Evolutionary conservation across 2,113 vertebrate species (phyloP).

Genomic region (Calyptommatus sinebrachiatus): DNA sequence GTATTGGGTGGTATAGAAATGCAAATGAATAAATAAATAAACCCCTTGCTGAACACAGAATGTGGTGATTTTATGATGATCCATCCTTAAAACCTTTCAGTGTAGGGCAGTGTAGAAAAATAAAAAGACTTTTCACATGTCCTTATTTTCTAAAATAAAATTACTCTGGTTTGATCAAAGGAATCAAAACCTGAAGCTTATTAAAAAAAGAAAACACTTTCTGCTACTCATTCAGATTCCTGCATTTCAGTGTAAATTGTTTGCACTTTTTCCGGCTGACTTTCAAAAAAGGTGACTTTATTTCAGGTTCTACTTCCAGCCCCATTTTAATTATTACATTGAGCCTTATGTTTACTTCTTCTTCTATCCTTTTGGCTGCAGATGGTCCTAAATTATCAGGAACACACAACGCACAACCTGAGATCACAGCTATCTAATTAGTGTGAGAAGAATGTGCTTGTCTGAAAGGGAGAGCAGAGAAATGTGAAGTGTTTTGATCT

Average conservation of each 20-base stretch:
- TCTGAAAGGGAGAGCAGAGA: not conserved
- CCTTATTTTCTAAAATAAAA: constrained; percentile 17
- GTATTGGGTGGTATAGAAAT: no score
- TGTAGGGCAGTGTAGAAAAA: not conserved
- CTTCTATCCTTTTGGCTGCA: constrained; percentile 43
- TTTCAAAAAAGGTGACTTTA: constrained; percentile 15
- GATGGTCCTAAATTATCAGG: constrained; percentile 53
- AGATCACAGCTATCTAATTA: not conserved
- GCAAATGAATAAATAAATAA: no score
- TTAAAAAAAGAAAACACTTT: not conserved
- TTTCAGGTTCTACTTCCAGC: not conserved
- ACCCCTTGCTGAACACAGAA: no score
- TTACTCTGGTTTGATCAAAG: constrained; percentile 18
- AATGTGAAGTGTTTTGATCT: not conserved
- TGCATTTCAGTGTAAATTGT: not conserved
- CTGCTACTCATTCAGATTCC: constrained; percentile 18
- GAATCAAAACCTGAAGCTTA: constrained; percentile 32
- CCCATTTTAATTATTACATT: not conserved
- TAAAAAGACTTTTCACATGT: not conserved
- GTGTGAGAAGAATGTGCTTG: not conserved
- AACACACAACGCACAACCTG: not conserved
- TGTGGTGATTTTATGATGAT: no score
- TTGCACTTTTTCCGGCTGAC: not conserved
- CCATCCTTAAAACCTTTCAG: no score
- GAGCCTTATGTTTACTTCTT: not conserved